Evolutionary conservation across 2,113 vertebrate genomes (phyloP), one percentile per base, ranked within the genome.

Genomic region (Holacanthus passer): DNA sequence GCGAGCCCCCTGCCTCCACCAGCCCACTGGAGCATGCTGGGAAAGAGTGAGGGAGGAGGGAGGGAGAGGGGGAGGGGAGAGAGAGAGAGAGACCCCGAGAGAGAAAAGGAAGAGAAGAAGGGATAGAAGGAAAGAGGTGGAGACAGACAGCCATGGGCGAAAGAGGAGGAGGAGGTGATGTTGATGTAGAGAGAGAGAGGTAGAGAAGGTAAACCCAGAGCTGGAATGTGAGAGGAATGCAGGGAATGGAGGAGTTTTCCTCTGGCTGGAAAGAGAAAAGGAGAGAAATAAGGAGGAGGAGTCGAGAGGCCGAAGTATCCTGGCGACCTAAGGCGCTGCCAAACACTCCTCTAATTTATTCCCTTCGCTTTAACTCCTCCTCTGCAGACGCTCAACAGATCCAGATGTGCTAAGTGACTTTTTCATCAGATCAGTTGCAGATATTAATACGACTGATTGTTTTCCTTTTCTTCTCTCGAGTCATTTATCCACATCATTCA

Each of bases 161-260:
- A 50, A 58, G 73, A 81, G 69, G 60, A 59, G 62, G 60, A 68
- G 32, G 76, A 62, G 60, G 65, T 86, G 87, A 91, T 88, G 88
- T 86, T 90, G 81, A 86, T 89, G 73, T 77, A 85, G 81, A 76
- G 32, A 60, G 32, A 60, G 71, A 89, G 80, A 79, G 86, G 78
- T 64, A 81, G 82, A 76, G 83, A 69, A 88, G 90, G 88, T 92
- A 81, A 91, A 92, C 86, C 89, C 78, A 45, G 91, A 90, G 79
- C 89, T 71, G 90, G 93, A 94, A 94, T 94, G 90, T 88, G 80
- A 80, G 81, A 88, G 93, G 95, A 95, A 95, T 95, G 93, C 82
- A 73, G 91, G 86, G 94, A 93, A 94, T 94, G 92, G 86, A 86
- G 86, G 88, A 90, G 92, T 91, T 94, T 91, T 92, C 90, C 90